These are phyloP conservation scores for Tychaedon coryphoeus DNA, from an alignment of 2,113 vertebrate species.

Conservation along the genomic window DNA sequence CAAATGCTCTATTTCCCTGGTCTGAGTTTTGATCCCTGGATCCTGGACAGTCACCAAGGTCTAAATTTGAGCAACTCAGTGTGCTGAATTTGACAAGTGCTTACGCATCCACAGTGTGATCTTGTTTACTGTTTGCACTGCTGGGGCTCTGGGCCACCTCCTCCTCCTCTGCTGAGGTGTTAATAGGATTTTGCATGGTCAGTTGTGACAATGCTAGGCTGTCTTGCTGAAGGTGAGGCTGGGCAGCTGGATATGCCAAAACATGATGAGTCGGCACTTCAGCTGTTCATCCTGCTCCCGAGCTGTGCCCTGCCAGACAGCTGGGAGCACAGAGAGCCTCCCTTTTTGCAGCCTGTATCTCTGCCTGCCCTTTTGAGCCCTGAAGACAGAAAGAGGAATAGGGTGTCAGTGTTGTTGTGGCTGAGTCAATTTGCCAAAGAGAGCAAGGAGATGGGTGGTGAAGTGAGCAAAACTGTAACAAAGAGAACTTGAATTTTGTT, in stretches of 20 bases:
- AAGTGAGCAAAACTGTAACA: neutral
- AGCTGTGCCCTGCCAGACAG: neutral
- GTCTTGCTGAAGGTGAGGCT: neutral
- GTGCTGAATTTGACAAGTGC: neutral
- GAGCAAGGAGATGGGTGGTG: neutral
- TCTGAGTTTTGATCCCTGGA: neutral
- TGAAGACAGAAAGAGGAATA: neutral
- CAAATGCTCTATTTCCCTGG: neutral
- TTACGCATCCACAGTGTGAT: neutral
- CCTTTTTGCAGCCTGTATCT: neutral
- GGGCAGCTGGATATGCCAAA: neutral
- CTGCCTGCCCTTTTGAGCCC: accelerated
- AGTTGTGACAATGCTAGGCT: neutral
- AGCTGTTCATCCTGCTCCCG: neutral
- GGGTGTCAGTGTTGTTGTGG: neutral
- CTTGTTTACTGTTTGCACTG: neutral
- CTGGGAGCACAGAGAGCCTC: neutral
- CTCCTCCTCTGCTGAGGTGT: too few species aligned
- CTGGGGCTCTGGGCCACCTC: neutral
- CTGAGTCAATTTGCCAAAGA: neutral
- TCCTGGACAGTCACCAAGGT: neutral
- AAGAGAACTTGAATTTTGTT: neutral
- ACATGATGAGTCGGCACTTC: neutral
- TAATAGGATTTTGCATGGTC: neutral
- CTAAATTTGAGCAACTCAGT: neutral